Base-by-base conservation (phyloP, 2,797 vertebrate genomes). In the Lindbergichthys nudifrons region DNA sequence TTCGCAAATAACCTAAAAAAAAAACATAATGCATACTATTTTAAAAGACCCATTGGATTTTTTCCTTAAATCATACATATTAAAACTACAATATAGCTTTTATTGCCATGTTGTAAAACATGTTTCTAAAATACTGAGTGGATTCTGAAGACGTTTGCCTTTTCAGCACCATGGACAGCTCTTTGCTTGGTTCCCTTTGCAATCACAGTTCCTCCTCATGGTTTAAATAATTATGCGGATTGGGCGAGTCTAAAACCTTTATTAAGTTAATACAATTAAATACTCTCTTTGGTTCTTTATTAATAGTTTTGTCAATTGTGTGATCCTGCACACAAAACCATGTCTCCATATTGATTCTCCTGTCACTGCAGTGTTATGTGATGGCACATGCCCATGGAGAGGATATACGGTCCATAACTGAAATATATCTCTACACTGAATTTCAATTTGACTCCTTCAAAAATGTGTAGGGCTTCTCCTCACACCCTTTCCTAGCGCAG, bases 151-250 rank as follows among this genome's bases (percentile, higher is more conserved):
- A 13, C 14, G 6, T 14, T 32, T 61, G 46, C 23, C 2, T 32
- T 62, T 92, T 90, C 87, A 91, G 91, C 26, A 93, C 93, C 93
- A 86, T 39, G 89, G 93, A 94, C 83, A 94, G 90, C 83, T 83
- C 82, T 3, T 2, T 4, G 3, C 1, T 10, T 10, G 23, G 43
- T 15, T 1, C 14, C 18, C 13, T 13, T 59, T 18, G 0, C 21
- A 2, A 13, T 48, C 7, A 36, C 8, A 36, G 32, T 41, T 45
- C 13, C 21, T 8, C 32, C 32, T 36, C 32, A 16, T 26, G 19
- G 21, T 2, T 6, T 36, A 36, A 36, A 36, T 36, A 36, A 36
- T 9, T 36, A 36, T 6, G 0, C 48, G 50, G 2, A 1, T 21
- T 72, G 46, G 21, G 15, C 61, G 23, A 10, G 16, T 72, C 26